Evolutionary conservation across 2,797 vertebrate genomes (phyloP).

Genomic region (Hafferia zeledoni): DNA sequence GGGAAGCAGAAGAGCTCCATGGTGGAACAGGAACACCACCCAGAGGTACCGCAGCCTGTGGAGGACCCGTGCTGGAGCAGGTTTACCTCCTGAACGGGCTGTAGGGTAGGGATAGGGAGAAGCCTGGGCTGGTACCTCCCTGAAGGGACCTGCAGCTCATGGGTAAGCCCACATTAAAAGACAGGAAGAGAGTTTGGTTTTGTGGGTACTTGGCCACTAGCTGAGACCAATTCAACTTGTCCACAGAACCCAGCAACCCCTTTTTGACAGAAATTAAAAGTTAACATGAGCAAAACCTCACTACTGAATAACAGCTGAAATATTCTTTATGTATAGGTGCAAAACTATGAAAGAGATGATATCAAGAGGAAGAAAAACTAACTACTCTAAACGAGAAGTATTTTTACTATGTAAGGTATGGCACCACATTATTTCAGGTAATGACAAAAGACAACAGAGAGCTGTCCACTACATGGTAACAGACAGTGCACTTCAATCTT

Average conservation of each 20-base stretch:
- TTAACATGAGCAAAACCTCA: background rate
- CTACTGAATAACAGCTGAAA: background rate
- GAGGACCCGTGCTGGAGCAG: background rate
- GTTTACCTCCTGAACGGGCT: background rate
- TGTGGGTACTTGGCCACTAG: background rate
- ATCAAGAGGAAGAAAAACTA: background rate
- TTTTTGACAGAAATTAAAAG: background rate
- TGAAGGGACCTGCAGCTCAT: background rate
- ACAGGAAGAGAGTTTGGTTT: background rate
- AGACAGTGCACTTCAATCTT: background rate
- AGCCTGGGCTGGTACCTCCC: rapidly evolving
- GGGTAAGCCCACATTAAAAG: background rate
- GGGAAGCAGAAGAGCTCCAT: background rate
- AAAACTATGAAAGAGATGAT: background rate
- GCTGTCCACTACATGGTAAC: background rate
- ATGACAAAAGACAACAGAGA: background rate
- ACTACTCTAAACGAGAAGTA: background rate
- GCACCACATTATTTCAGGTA: background rate
- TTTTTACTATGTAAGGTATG: background rate
- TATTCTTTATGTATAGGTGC: background rate
- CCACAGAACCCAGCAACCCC: background rate
- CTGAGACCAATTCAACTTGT: background rate
- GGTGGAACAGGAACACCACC: background rate
- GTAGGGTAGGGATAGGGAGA: background rate
- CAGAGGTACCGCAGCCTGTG: rapidly evolving